Evolutionary conservation across 1,140 invertebrate genomes (phyloP).

Genomic region (Probaryconus sp.): DNA sequence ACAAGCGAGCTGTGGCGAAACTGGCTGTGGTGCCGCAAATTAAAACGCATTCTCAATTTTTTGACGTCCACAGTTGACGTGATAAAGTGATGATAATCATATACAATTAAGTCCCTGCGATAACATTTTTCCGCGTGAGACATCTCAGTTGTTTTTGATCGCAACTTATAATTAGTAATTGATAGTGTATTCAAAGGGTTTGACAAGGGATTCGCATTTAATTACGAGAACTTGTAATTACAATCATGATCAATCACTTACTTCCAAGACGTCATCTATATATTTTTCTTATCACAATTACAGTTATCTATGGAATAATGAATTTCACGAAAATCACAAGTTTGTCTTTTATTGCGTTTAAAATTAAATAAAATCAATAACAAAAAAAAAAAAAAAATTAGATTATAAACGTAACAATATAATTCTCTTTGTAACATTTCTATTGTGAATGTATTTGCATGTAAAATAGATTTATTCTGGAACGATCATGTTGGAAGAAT

Average conservation of each 20-base stretch:
- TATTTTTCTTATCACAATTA: no score
- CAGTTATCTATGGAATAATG: slow-evolving; percentile 5
- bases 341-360: no score
- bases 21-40: slow-evolving; percentile 19
- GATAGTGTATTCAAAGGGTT: slow-evolving; percentile 16
- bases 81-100: slow-evolving; percentile 46
- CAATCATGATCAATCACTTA: slow-evolving; percentile 39
- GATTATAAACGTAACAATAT: no score
- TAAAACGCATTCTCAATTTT: slow-evolving; percentile 14
- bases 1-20: slow-evolving; percentile 17
- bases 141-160: slow-evolving; percentile 31
- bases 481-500: slow-evolving; percentile 8
- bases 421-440: no score
- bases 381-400: no score
- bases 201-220: slow-evolving; percentile 33
- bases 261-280: slow-evolving; percentile 16
- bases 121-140: slow-evolving; percentile 11
- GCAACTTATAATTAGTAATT: slow-evolving; percentile 32
- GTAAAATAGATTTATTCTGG: background rate
- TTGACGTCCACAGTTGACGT: slow-evolving; percentile 4
- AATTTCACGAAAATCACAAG: slow-evolving; percentile 3
- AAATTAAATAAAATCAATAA: no score
- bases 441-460: background rate
- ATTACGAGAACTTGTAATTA: slow-evolving; percentile 42
- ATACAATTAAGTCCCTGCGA: slow-evolving; percentile 31